Base-by-base conservation (phyloP, 1,140 invertebrate species). In the Maconellicoccus hirsutus region DNA sequence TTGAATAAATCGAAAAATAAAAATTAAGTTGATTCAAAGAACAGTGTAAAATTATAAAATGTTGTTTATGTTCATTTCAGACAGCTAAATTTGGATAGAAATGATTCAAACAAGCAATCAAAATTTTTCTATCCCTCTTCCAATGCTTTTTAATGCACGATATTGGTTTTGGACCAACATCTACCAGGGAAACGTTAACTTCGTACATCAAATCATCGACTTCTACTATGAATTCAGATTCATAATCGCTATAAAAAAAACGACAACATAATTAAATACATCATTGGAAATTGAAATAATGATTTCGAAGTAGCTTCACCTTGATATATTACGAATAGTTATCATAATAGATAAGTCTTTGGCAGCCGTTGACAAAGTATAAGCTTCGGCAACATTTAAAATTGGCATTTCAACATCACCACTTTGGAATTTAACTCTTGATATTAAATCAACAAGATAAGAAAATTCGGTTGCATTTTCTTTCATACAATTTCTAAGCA, bases 81-180 rank as follows among this genome's bases (percentile, higher is more conserved):
- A 33, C 25, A 8, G 19, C 19, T 23, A 66, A 25, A 66, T 26
- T 66, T 25, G 61, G 8, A 66, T 26, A 66, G 16, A 25, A 26
- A 26, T 22, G 19, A 66, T 19, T 26, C 10, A 66, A 14, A 19
- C 21, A 66, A 10, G 61, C 10, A 6, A 14, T 66, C 61, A 23
- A 22, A 66, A 66, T 26, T 23, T 66, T 66, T 25, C 25, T 16
- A 66, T 66, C 25, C 2, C 61, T 2, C 25, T 66, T 66, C 16
- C 25, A 25, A 19, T 66, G 61, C 25, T 66, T 66, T 66, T 66
- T 4, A 3, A 66, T 25, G 4, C 21, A 66, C 4, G 61, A 66
- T 66, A 23, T 23, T 23, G 61, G 61, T 23, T 66, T 66, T 8
- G 61, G 61, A 66, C 61, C 61, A 23, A 66, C 61, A 66, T 66